phyloP scores from a whole-genome alignment of 2,888 invertebrate genomes.

The Acleris emargana region DNA sequence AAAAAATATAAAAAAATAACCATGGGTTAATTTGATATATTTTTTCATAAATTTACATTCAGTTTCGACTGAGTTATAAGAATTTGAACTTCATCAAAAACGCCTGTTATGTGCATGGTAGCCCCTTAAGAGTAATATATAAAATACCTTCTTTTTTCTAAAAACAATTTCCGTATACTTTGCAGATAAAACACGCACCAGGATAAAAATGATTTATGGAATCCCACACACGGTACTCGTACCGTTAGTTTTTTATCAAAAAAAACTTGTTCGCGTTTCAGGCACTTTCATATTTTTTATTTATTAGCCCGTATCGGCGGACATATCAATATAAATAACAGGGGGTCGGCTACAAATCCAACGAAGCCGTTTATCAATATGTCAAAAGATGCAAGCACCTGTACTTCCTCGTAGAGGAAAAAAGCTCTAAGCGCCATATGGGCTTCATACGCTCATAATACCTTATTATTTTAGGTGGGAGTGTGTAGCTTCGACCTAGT shows the following conservation, averaged over 20 bases:
- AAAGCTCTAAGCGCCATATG: too few relatives aligned
- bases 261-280: conserved; percentile 46
- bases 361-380: conserved; percentile 30
- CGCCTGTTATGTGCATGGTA: too few relatives aligned
- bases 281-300: conserved; percentile 40
- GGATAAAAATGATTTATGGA: conserved; percentile 23
- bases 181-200: not conserved
- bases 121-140: not conserved
- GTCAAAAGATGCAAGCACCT: conserved; percentile 30
- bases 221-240: not conserved
- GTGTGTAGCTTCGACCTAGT: conserved; percentile 28
- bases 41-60: too few relatives aligned
- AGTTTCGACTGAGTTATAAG: too few relatives aligned
- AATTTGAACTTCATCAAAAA: too few relatives aligned
- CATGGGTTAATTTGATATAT: too few relatives aligned
- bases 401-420: too few relatives aligned
- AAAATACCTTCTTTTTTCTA: too few relatives aligned
- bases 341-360: conserved; percentile 20
- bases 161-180: not conserved
- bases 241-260: conserved; percentile 22
- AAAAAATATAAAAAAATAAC: too few relatives aligned
- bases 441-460: too few relatives aligned
- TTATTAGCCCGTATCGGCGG: conserved; percentile 23
- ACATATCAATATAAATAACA: conserved; percentile 31
- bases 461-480: too few relatives aligned